These are phyloP conservation scores for Metacarcinus magister DNA, from an alignment of 2,888 invertebrate genomes.

Conservation along the genomic window DNA sequence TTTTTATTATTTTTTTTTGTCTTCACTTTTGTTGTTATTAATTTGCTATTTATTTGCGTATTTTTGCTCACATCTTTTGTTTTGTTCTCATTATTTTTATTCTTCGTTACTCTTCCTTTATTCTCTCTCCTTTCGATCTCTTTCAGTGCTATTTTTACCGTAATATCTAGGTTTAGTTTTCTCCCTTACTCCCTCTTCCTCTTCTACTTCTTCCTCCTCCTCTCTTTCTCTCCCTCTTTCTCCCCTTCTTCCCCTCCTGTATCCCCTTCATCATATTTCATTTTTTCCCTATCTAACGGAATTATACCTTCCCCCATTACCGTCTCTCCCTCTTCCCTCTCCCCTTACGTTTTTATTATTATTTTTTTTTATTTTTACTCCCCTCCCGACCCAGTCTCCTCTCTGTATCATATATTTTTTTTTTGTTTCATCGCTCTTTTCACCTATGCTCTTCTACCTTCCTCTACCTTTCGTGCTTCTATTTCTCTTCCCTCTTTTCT, in stretches of 20 bases:
- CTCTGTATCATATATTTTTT: not conserved
- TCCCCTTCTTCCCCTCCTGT: not conserved
- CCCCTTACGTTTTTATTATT: not conserved
- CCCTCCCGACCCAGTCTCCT: not conserved
- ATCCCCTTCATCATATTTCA: conserved; percentile 41
- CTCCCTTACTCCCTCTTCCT: not conserved
- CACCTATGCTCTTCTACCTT: not conserved
- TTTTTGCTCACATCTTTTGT: not conserved
- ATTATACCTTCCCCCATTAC: conserved; percentile 20
- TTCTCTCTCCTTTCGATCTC: not conserved
- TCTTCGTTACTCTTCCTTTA: not conserved
- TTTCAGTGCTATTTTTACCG: not conserved
- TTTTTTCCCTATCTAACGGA: conserved; percentile 41
- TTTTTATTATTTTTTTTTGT: no score
- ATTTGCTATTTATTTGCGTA: not conserved
- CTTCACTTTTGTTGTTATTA: not conserved
- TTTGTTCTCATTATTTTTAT: no score
- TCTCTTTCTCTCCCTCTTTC: not conserved
- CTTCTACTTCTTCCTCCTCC: not conserved
- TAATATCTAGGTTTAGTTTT: not conserved
- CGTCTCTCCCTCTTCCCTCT: not conserved
- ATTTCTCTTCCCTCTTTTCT: not conserved
- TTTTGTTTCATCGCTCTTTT: not conserved
- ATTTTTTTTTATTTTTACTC: not conserved
- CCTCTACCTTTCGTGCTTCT: not conserved